Evolutionary conservation across 2,113 vertebrate genomes (phyloP), one percentile per base, ranked within the genome.

Genomic region (Dasypus novemcinctus): DNA sequence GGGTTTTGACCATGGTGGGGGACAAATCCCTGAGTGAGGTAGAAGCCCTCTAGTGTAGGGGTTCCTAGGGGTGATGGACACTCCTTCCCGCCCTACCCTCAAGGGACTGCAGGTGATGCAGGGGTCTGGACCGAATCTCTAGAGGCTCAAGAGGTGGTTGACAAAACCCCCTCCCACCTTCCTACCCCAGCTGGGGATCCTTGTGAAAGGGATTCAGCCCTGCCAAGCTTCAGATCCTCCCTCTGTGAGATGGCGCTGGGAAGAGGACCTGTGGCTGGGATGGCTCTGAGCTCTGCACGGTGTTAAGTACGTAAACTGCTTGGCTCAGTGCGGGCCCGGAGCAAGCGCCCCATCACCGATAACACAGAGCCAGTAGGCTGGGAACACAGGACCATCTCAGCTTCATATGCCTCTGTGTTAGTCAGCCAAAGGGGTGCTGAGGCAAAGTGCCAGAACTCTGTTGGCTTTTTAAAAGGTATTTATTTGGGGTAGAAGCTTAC

Each of bases 241-340:
- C 10, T 84, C 71, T 52, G 64, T 64, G 64, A 57, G 15, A 68
- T 15, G 11, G 41, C 61, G 41, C 11, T 9, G 12, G 18, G 31
- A 41, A 12, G 20, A 33, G 27, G 25, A 66, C 36, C 78, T 29
- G 2, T 0, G 0, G 29, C 63, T 2, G 1, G 29, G 71, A 0
- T 2, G 59, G 5, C 63, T 83, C 43, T 54, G 66, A 43, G 4
- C 20, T 41, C 23, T 29, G 72, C 43, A 23, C 18, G 7, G n/a
- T 31, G n/a, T 61, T 38, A 17, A 4, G 46, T 11, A 49, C n/a
- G 68, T n/a, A 57, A 46, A 8, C 85, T 54, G n/a, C n/a, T 49
- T 78, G 54, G 54, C 63, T 87, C n/a, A 2, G 11, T 23, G 64
- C 20, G 0, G 6, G 46, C 10, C 36, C 33, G 15, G 36, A 46